phyloP scores from a whole-genome alignment of 2,888 invertebrate species.

The Drosophila subsilvestris region DNA sequence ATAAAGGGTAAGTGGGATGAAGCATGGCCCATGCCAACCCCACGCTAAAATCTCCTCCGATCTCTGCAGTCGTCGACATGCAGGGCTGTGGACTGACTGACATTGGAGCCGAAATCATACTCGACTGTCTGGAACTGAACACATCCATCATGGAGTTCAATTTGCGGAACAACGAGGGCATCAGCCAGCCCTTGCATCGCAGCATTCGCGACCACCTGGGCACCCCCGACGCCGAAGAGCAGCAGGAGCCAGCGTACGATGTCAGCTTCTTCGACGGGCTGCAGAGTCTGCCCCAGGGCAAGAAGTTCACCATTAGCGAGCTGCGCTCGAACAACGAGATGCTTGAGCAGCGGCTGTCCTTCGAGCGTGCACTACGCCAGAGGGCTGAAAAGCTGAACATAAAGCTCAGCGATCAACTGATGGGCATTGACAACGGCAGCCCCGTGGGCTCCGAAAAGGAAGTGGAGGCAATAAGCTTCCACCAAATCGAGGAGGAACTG shows the following conservation, averaged over 20 bases:
- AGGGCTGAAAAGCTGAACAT: slow-evolving; percentile 87
- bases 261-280: slow-evolving; percentile 41
- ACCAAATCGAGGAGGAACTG: no score
- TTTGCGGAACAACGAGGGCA: slow-evolving; percentile 86
- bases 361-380: slow-evolving; percentile 86
- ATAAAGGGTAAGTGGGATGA: slow-evolving; percentile 86
- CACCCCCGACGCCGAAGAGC: slow-evolving; percentile 70
- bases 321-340: slow-evolving; percentile 79
- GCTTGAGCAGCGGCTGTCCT: slow-evolving; percentile 86
- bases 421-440: slow-evolving; percentile 83
- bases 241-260: slow-evolving; percentile 76
- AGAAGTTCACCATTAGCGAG: slow-evolving; percentile 71
- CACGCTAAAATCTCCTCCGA: no score
- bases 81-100: slow-evolving; percentile 91
- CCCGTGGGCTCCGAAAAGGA: slow-evolving; percentile 26
- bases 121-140: slow-evolving; percentile 87
- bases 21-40: neutral
- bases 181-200: slow-evolving; percentile 85
- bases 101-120: slow-evolving; percentile 85
- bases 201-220: slow-evolving; percentile 85
- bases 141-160: slow-evolving; percentile 89
- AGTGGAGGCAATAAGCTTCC: no score
- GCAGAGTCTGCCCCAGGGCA: slow-evolving; percentile 53
- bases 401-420: slow-evolving; percentile 87
- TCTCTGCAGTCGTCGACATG: slow-evolving; percentile 87